Evolutionary conservation across 2,888 invertebrate species (phyloP), one percentile per base, ranked within the genome.

Genomic region (Philopedon plagiatum): DNA sequence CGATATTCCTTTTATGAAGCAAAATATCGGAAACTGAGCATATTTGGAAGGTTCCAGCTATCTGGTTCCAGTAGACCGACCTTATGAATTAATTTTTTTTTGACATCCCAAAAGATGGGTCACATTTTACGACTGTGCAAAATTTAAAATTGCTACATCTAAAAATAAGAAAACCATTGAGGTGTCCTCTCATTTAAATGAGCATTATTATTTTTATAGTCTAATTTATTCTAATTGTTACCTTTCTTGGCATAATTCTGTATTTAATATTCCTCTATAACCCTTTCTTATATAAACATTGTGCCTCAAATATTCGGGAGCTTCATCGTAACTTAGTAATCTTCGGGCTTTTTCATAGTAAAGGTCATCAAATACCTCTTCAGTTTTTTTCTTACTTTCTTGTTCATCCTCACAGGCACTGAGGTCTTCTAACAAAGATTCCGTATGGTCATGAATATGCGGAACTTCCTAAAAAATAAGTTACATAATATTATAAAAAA

Each of bases 201-300:
- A 29, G 29, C 7, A n/a, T n/a, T n/a, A n/a, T n/a, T n/a, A n/a
- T n/a, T n/a, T n/a, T n/a, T n/a, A n/a, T n/a, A 41, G 4, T 41
- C 4, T 4, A 11, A 4, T 41, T 41, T 41, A 15, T 5, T 41
- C 7, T 18, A n/a, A n/a, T n/a, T n/a, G 9, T 49, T 58, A 95
- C 95, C 95, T 97, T 87, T 95, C 94, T 84, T 96, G 87, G 82
- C 96, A 96, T 78, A 95, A 87, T 83, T 90, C 91, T n/a, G 93
- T 93, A 5, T 93, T 92, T 62, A 97, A 87, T 77, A 92, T 90
- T 79, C 93, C 93, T 80, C 97, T 89, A 84, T 97, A 97, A 9
- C 97, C 97, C 77, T 91, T 89, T 73, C 91, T 88, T 77, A 97
- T 96, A 82, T 88, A 97, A 2, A 93, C 94, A 86, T 97, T 97